phyloP scores from a whole-genome alignment of 2,797 vertebrate genomes.

The Darevskia mixta region DNA sequence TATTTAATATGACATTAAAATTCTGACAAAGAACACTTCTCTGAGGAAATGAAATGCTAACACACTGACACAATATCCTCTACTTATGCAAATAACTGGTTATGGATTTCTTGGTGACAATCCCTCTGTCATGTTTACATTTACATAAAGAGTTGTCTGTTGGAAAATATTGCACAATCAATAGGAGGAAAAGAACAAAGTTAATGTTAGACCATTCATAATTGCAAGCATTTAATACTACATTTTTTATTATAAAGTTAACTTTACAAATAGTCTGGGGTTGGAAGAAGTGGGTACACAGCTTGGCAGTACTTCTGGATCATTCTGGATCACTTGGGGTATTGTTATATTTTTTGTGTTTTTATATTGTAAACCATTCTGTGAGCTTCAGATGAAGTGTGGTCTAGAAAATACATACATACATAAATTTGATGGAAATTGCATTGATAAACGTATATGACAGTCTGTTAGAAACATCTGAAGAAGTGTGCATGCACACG shows the following conservation, averaged over 20 bases:
- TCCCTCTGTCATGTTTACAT: slow-evolving; percentile 34
- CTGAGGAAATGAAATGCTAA: slow-evolving; percentile 52
- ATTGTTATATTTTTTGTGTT: no score
- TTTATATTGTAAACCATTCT: no score
- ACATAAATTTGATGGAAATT: slow-evolving; percentile 39
- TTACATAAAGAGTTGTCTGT: slow-evolving; percentile 38
- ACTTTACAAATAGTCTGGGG: slow-evolving; percentile 48
- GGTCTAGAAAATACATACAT: no score
- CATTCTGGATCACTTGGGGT: no score
- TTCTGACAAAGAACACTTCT: slow-evolving; percentile 35
- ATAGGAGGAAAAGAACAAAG: slow-evolving; percentile 52
- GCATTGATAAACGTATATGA: slow-evolving; percentile 52
- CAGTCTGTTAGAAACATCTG: slow-evolving; percentile 55
- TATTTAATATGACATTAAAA: slow-evolving; percentile 28
- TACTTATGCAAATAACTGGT: slow-evolving; percentile 48
- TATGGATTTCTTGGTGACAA: slow-evolving; percentile 37
- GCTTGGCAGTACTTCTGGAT: no score
- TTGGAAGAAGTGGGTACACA: background rate
- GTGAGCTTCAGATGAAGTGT: no score
- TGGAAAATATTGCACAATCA: slow-evolving; percentile 53
- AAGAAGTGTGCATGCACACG: no score
- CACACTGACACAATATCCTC: slow-evolving; percentile 30
- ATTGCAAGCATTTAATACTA: slow-evolving; percentile 56
- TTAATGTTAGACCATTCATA: slow-evolving; percentile 54
- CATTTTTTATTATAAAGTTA: slow-evolving; percentile 23